These are phyloP conservation scores for Hemichromis elongatus DNA, from an alignment of 2,113 vertebrate species.

Conservation along the genomic window DNA sequence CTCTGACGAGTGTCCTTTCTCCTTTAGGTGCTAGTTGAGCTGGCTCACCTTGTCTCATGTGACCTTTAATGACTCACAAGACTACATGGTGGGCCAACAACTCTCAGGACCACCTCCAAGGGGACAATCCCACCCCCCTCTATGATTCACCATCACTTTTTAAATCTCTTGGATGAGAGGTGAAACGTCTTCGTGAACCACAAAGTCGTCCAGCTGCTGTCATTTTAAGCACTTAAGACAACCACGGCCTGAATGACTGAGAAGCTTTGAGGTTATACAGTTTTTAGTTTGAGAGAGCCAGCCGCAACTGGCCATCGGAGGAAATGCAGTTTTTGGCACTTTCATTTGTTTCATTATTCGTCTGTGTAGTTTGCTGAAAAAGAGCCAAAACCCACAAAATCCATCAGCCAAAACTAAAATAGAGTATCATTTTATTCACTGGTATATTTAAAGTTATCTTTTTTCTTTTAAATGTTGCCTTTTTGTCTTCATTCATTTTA, in stretches of 20 bases:
- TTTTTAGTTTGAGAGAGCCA: not conserved
- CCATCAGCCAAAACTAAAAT: not conserved
- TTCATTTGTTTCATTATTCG: rapidly evolving
- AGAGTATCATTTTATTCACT: rapidly evolving
- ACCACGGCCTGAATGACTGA: not conserved
- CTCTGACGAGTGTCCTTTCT: not conserved
- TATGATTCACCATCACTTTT: rapidly evolving
- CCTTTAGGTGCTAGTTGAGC: not conserved
- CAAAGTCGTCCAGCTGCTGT: not conserved
- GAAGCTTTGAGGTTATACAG: not conserved
- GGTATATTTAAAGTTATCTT: not conserved
- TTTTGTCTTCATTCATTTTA: not conserved
- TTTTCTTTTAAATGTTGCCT: not conserved
- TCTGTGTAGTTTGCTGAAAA: rapidly evolving
- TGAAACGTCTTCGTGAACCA: not conserved
- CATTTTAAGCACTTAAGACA: rapidly evolving
- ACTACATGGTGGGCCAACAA: not conserved
- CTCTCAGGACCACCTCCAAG: not conserved
- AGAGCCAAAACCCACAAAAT: rapidly evolving
- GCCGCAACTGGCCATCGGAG: rapidly evolving
- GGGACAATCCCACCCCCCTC: not conserved
- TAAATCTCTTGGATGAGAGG: not conserved
- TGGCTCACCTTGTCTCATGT: not conserved
- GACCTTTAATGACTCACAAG: not conserved
- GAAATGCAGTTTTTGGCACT: not conserved